Conservation (phyloP, 2,797 vertebrate genomes). For the Sitta carolinensis region DNA sequence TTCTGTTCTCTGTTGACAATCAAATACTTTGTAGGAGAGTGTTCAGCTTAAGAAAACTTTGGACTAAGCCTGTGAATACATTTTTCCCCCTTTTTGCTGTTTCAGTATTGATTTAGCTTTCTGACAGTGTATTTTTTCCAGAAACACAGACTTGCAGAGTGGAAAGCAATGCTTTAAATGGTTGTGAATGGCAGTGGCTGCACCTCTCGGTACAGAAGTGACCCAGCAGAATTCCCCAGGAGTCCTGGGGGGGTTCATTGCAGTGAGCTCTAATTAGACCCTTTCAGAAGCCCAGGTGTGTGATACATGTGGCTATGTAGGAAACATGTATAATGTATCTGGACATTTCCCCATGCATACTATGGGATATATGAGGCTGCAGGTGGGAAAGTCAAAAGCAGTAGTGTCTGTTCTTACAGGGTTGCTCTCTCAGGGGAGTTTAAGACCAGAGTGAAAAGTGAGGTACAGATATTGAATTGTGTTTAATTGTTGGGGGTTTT, state of each 20-base stretch:
- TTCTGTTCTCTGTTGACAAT: not conserved
- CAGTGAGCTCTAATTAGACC: not conserved
- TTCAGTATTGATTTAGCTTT: not conserved
- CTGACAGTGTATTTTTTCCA: not conserved
- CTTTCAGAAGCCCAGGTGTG: not conserved
- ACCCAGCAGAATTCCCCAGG: not conserved
- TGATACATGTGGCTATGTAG: not conserved
- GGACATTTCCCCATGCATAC: not conserved
- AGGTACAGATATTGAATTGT: not conserved
- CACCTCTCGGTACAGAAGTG: rapidly evolving
- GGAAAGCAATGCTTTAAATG: not conserved
- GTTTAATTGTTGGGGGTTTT: not conserved
- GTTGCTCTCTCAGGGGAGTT: not conserved
- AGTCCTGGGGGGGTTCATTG: not conserved
- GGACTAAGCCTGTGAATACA: not conserved
- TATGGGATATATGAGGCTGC: not conserved
- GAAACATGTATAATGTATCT: not conserved
- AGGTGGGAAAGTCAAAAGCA: not conserved
- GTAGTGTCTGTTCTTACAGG: not conserved
- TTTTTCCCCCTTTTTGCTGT: not conserved
- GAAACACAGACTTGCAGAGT: not conserved
- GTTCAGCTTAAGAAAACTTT: not conserved
- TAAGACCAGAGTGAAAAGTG: not conserved
- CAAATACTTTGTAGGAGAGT: not conserved
- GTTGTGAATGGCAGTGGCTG: not conserved